Evolutionary conservation across 1,140 invertebrate genomes (phyloP).

Genomic region (Leptoteleia sp.): DNA sequence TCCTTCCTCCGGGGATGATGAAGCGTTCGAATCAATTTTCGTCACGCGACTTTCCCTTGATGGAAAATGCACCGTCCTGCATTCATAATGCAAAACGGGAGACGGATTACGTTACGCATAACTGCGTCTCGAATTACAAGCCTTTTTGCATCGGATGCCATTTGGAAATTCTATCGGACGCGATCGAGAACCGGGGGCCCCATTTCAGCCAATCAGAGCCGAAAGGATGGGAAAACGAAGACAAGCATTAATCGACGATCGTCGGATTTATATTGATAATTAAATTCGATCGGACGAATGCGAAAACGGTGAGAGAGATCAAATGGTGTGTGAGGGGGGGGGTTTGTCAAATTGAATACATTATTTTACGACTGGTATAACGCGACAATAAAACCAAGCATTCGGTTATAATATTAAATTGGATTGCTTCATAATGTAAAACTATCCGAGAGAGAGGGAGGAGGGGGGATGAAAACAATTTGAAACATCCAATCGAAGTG

Average conservation of each 20-base stretch:
- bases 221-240: constrained; percentile 1
- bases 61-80: constrained; percentile 1
- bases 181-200: background rate
- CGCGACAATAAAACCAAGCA: constrained; percentile 12
- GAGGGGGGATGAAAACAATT: constrained; percentile 33
- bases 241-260: background rate
- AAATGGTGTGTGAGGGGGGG: too few species aligned
- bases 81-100: constrained; percentile 14
- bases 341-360: background rate
- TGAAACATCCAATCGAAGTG: constrained; percentile 18
- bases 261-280: constrained; percentile 1
- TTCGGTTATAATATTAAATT: constrained; percentile 14
- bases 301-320: too few species aligned
- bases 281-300: constrained; percentile 3
- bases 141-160: constrained; percentile 21
- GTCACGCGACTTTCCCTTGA: constrained; percentile 9
- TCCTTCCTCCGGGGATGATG: constrained; percentile 1
- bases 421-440: constrained; percentile 13
- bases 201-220: background rate
- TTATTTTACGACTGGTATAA: constrained; percentile 10
- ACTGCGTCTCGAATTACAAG: background rate
- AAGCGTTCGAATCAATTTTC: constrained; percentile 26
- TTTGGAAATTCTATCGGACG: constrained; percentile 27
- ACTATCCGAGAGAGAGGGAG: constrained; percentile 1
- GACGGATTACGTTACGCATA: constrained; percentile 1